Evolutionary conservation across 2,797 vertebrate species (phyloP), one percentile per base, ranked within the genome.

Genomic region (Catharus ustulatus): DNA sequence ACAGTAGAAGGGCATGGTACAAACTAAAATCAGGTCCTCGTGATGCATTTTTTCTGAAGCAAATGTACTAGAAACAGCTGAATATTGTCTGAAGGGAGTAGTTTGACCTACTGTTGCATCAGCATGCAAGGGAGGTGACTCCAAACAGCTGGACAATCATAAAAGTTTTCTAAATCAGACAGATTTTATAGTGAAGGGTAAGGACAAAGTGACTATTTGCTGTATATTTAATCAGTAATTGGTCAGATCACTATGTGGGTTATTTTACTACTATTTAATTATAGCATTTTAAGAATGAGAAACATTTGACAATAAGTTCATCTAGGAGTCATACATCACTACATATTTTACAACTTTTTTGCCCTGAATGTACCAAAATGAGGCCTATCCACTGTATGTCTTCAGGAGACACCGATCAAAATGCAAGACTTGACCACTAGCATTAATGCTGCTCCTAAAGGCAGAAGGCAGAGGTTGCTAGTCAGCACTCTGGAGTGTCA

Each of bases 401-500:
- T 93, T 95, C 89, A 72, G 54, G 23, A 83, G 61, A 24, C 54
- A 87, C 45, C 30, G 46, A 78, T 59, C 14, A 90, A 75, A 92
- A 58, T 67, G 10, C 29, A 87, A 10, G 49, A 24, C 11, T 40
- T 94, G 82, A 95, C 87, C 67, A 66, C 67, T 73, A 82, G 42
- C 26, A 95, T 93, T 89, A 68, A 55, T 48, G 54, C 54, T 80
- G 73, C 72, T 97, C 48, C 46, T 57, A 59, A 79, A 87, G 52
- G 22, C 30, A 51, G 40, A 57, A 75, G 20, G 36, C 57, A 90
- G 38, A 66, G 19, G 15, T 66, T 84, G 30, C 18, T 52, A 58
- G 45, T 51, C 59, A 81, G 29, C 38, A 29, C 30, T 40, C 21
- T 1, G 3, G 49, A 74, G 14, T 22, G 21, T 46, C 54, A 86